Conservation (phyloP, 2,888 invertebrate species). For the Phaonia tiefii region DNA sequence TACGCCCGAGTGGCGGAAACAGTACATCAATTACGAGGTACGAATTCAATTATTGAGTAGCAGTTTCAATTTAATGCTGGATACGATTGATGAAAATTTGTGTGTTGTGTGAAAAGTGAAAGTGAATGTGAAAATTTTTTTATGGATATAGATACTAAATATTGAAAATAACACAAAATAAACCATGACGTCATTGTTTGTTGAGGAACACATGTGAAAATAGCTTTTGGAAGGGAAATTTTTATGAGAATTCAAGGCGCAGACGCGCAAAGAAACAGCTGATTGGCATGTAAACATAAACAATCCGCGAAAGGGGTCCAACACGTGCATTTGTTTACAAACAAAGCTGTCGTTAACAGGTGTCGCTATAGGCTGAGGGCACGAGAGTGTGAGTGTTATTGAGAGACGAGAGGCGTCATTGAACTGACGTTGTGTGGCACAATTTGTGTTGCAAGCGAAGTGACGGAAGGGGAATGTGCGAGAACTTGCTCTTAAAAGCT, state of each 20-base stretch:
- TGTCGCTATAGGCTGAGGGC: not conserved
- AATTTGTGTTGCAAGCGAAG: too few relatives aligned
- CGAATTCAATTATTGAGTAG: slow-evolving; percentile 33
- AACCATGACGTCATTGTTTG: slow-evolving; percentile 57
- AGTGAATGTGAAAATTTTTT: slow-evolving; percentile 69
- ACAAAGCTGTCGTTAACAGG: slow-evolving; percentile 43
- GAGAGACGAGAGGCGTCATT: too few relatives aligned
- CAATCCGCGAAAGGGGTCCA: not conserved
- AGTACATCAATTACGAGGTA: slow-evolving; percentile 89
- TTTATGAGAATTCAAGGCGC: slow-evolving; percentile 29
- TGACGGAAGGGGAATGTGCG: too few relatives aligned
- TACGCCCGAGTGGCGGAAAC: slow-evolving; percentile 96
- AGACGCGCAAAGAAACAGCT: slow-evolving; percentile 12
- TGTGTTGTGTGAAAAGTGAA: slow-evolving; percentile 61
- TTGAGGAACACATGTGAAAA: slow-evolving; percentile 40
- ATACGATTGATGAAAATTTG: slow-evolving; percentile 11
- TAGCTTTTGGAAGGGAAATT: slow-evolving; percentile 47
- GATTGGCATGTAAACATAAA: slow-evolving; percentile 38
- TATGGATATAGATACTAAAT: slow-evolving; percentile 45
- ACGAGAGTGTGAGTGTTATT: not conserved
- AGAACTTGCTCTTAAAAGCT: too few relatives aligned
- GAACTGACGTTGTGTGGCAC: too few relatives aligned
- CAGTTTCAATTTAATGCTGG: not conserved
- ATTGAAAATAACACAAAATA: slow-evolving; percentile 38
- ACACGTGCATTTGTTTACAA: slow-evolving; percentile 58